phyloP scores from a whole-genome alignment of 2,888 invertebrate genomes.

The Stenchaetothrips biformis region DNA sequence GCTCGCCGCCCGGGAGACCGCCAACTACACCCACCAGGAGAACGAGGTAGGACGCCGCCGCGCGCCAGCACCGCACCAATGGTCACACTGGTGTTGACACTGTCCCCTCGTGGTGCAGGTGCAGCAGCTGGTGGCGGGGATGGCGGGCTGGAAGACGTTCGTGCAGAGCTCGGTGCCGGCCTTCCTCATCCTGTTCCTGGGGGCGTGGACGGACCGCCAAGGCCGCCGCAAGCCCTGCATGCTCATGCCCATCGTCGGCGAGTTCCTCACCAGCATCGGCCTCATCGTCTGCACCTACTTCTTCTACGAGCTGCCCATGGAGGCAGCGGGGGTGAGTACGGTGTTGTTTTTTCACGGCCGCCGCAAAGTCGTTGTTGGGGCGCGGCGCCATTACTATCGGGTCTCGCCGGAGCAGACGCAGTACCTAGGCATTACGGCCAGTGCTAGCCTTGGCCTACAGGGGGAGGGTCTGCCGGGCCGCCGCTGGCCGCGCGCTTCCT shows the following conservation, averaged over 20 bases:
- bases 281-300: slow-evolving; percentile 73
- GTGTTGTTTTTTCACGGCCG: not conserved
- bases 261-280: slow-evolving; percentile 71
- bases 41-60: slow-evolving; percentile 43
- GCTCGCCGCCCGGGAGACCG: slow-evolving; percentile 66
- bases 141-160: slow-evolving; percentile 82
- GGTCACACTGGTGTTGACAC: slow-evolving; percentile 31
- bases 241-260: slow-evolving; percentile 74
- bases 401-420: no score
- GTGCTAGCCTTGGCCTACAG: not conserved
- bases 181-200: slow-evolving; percentile 72
- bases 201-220: slow-evolving; percentile 58
- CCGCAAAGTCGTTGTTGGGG: not conserved
- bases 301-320: slow-evolving; percentile 74
- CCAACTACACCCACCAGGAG: slow-evolving; percentile 58
- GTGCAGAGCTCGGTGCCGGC: slow-evolving; percentile 79
- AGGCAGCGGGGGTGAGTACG: slow-evolving; percentile 47
- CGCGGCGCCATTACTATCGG: no score
- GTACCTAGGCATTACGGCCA: not conserved
- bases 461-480: not conserved
- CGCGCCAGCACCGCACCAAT: slow-evolving; percentile 40
- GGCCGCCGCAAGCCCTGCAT: slow-evolving; percentile 75
- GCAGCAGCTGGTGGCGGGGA: slow-evolving; percentile 69
- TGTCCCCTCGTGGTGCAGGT: slow-evolving; percentile 49
- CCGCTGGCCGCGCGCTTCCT: not conserved